phyloP scores from a whole-genome alignment of 2,888 invertebrate species.

The Punctoribates punctum region DNA sequence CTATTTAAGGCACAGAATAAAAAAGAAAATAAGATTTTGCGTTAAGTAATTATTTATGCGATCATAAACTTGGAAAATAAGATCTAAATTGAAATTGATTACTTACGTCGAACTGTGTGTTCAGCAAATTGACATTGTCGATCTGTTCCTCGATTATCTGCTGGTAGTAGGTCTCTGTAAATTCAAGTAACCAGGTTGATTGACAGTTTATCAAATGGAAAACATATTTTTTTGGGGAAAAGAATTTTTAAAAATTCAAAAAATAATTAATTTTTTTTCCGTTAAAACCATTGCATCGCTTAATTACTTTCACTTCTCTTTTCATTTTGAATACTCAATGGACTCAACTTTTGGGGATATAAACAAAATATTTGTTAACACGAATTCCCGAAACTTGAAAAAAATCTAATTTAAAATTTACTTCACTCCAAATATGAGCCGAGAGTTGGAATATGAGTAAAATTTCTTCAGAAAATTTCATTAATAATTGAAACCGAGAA shows the following conservation, averaged over 20 bases:
- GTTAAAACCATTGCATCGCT: too few relatives aligned
- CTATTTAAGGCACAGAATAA: conserved; percentile 57
- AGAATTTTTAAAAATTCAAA: too few relatives aligned
- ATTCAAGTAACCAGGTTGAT: not conserved
- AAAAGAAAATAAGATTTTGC: not conserved
- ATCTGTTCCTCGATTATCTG: conserved; percentile 67
- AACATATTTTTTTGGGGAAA: too few relatives aligned
- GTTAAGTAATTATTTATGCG: not conserved
- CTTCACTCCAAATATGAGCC: not conserved
- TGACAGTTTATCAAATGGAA: too few relatives aligned
- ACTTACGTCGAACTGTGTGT: conserved; percentile 74
- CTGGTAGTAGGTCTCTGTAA: conserved; percentile 56
- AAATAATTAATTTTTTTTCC: too few relatives aligned
- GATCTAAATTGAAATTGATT: not conserved
- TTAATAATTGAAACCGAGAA: not conserved
- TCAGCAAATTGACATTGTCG: conserved; percentile 61
- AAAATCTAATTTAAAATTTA: not conserved
- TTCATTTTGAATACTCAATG: too few relatives aligned
- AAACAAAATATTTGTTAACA: too few relatives aligned
- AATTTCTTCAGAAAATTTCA: not conserved
- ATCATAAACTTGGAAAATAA: not conserved
- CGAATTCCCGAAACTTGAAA: not conserved
- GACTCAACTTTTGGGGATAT: too few relatives aligned
- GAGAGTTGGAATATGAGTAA: not conserved
- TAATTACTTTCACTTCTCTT: too few relatives aligned